Evolutionary conservation across 2,113 vertebrate species (phyloP), one percentile per base, ranked within the genome.

Genomic region (Grammomys surdaster): DNA sequence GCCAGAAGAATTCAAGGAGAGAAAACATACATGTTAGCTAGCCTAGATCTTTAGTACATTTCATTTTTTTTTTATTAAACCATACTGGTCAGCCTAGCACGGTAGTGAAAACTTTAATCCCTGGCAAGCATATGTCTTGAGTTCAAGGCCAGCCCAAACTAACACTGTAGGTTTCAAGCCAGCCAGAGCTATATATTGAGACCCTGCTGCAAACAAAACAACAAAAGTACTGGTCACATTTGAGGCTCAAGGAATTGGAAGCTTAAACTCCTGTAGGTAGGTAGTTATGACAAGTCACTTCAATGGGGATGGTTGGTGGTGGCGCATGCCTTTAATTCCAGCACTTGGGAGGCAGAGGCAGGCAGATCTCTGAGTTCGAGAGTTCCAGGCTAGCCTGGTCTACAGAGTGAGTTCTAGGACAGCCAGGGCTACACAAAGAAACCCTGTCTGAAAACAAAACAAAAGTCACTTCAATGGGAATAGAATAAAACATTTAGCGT

Each of bases 251-350:
- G 73, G 26, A 92, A 69, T 69, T 31, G 31, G 81, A n/a, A 80
- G 56, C 43, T 90, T 58, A 97, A 91, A 90, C 78, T 69, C 19
- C 26, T 73, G 73, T 5, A 87, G 84, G 86, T 58, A 56, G 46
- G 28, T 84, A 87, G 78, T 81, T 58, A n/a, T 14, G 36, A n/a
- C 19, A 73, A 73, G n/a, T n/a, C 80, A 58, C 36, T 82, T 40
- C 40, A 40, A 40, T 40, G 40, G 40, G 40, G 40, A 2, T 40
- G 40, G 40, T 40, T 40, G 40, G 40, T 40, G 40, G 40, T 40
- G 40, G 40, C 40, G 2, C 40, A 40, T 40, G 40, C 40, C 40
- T 40, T 40, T 40, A 40, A 40, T 40, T 40, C 40, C 40, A 40
- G 40, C 40, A 40, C 40, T 40, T 40, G 40, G 40, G 40, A 40